Conservation (phyloP, 2,797 vertebrate genomes). For the Bradypus variegatus region DNA sequence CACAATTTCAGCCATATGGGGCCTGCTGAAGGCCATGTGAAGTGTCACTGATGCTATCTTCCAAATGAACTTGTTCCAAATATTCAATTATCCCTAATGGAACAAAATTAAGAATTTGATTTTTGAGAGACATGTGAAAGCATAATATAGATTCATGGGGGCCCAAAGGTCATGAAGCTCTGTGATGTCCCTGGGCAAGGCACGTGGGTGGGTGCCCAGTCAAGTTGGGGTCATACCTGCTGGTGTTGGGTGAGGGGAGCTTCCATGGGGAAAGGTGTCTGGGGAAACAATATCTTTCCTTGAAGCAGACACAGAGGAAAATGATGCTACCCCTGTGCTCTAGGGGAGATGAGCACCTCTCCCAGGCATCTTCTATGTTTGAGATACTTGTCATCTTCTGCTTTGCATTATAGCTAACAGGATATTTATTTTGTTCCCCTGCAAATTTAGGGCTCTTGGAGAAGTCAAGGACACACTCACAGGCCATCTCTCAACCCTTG, state of each 20-base stretch:
- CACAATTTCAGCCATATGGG: background rate
- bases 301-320: background rate
- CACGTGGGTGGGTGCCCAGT: background rate
- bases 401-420: background rate
- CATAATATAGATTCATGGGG: slow-evolving; percentile 28
- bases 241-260: background rate
- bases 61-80: slow-evolving; percentile 50
- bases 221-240: background rate
- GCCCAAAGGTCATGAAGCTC: background rate
- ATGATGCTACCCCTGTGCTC: background rate
- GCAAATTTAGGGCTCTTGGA: background rate
- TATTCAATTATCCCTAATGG: slow-evolving; percentile 53
- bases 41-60: slow-evolving; percentile 38
- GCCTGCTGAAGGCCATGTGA: background rate
- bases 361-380: background rate
- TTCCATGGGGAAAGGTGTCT: background rate
- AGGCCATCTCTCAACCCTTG: too few species aligned
- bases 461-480: too few species aligned
- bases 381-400: background rate
- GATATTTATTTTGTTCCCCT: background rate
- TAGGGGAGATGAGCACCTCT: background rate
- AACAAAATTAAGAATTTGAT: slow-evolving; percentile 59
- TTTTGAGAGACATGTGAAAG: slow-evolving; percentile 61
- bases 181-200: background rate
- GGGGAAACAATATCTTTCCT: background rate